Conservation (phyloP, 2,113 vertebrate genomes). For the Chionomys nivalis region DNA sequence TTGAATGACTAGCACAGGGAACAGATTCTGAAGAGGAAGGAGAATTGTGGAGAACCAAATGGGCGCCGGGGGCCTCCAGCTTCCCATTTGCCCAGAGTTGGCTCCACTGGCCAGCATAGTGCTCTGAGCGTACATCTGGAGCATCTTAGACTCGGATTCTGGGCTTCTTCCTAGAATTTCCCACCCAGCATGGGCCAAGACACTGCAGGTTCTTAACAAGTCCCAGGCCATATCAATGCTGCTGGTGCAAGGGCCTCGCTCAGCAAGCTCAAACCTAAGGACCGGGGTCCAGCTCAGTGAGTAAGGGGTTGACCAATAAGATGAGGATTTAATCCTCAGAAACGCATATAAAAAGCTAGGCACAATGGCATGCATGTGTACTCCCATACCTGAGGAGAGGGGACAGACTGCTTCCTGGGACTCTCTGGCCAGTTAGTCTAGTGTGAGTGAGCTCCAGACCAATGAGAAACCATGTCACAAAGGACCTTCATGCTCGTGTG, state of each 20-base stretch:
- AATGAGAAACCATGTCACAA: background rate
- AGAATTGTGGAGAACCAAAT: background rate
- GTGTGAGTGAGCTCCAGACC: background rate
- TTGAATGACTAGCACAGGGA: background rate
- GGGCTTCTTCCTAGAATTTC: background rate
- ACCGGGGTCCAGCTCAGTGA: too few species aligned
- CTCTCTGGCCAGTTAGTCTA: background rate
- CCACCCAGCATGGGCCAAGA: background rate
- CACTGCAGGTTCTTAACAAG: background rate
- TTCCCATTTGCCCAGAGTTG: background rate
- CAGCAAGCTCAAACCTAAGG: too few species aligned
- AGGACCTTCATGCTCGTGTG: background rate
- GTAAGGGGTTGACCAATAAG: background rate
- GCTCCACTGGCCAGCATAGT: background rate
- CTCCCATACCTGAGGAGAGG: too few species aligned
- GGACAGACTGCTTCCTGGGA: background rate
- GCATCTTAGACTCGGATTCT: conserved; percentile 35
- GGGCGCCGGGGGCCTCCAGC: background rate
- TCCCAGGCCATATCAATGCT: background rate
- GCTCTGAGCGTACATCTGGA: background rate
- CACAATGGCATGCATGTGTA: background rate
- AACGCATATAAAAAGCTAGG: background rate
- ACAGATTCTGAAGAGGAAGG: background rate
- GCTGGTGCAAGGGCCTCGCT: background rate
- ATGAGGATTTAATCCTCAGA: background rate